phyloP scores from a whole-genome alignment of 2,113 vertebrate species.

The Carlito syrichta region DNA sequence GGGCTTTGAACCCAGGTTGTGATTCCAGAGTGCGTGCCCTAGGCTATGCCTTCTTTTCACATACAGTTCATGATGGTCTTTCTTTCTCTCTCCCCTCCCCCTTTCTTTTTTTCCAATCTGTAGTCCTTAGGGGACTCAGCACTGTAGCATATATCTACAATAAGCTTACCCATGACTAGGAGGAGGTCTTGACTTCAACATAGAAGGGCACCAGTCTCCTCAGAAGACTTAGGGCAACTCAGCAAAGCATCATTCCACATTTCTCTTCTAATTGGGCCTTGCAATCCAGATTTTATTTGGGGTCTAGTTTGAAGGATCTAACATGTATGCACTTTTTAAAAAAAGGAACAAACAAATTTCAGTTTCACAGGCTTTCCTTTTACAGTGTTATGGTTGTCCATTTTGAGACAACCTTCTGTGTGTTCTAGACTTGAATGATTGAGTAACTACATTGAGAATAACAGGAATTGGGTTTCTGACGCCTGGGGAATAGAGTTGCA shows the following conservation, averaged over 20 bases:
- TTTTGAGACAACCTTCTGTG: too few species aligned
- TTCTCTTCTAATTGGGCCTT: neutral
- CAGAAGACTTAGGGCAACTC: neutral
- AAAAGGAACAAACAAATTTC: too few species aligned
- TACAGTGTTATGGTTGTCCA: too few species aligned
- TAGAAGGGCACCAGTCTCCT: neutral
- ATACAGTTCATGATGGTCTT: fast-evolving
- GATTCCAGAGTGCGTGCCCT: neutral
- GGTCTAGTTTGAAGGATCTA: neutral
- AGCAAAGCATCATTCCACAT: neutral
- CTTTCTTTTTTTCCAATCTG: too few species aligned
- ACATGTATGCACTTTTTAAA: too few species aligned
- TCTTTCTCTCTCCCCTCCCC: too few species aligned
- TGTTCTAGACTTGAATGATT: too few species aligned
- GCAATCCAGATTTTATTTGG: neutral
- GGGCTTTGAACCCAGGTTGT: neutral
- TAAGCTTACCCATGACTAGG: neutral
- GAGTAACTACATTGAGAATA: too few species aligned
- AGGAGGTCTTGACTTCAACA: neutral
- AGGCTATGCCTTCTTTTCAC: neutral
- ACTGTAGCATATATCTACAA: neutral
- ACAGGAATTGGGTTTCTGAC: too few species aligned
- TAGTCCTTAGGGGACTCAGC: neutral
- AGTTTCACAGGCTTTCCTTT: too few species aligned
- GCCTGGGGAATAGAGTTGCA: too few species aligned